phyloP scores from a whole-genome alignment of 2,113 vertebrate genomes.

The Nothobranchius kuhntae region DNA sequence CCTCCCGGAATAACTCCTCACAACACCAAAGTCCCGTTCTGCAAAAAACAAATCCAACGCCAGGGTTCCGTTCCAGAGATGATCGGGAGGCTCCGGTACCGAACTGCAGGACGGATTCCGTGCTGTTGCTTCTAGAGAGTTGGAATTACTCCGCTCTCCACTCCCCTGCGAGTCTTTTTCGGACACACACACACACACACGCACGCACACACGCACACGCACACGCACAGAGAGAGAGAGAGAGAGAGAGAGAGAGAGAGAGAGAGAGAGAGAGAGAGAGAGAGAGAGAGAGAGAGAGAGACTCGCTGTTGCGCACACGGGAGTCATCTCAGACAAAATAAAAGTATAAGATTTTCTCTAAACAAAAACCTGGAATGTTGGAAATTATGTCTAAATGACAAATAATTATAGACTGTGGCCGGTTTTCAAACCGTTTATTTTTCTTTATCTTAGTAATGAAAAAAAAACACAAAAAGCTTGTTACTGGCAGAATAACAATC shows the following conservation, averaged over 20 bases:
- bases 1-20: constrained; percentile 52
- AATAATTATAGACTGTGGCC: too few species aligned
- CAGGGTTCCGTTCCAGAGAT: constrained; percentile 33
- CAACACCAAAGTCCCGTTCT: constrained; percentile 24
- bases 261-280: too few species aligned
- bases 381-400: too few species aligned
- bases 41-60: constrained; percentile 20
- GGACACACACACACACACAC: constrained; percentile 22
- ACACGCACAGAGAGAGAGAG: neutral
- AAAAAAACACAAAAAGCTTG: too few species aligned
- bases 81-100: constrained; percentile 35
- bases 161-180: constrained; percentile 59
- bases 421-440: too few species aligned
- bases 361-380: constrained; percentile 38
- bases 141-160: constrained; percentile 64
- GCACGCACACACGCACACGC: constrained; percentile 12
- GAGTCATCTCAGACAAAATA: constrained; percentile 18
- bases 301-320: neutral
- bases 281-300: too few species aligned
- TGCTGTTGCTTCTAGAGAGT: constrained; percentile 68
- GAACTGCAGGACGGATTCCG: constrained; percentile 61
- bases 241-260: too few species aligned
- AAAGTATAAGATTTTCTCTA: constrained; percentile 30
- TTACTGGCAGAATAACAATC: too few species aligned
- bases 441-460: too few species aligned